Percentiles rank a stretch among this genome's conserved stretches.
Conservation (phyloP, 2,797 vertebrate species). For the Myotis planiceps region DNA sequence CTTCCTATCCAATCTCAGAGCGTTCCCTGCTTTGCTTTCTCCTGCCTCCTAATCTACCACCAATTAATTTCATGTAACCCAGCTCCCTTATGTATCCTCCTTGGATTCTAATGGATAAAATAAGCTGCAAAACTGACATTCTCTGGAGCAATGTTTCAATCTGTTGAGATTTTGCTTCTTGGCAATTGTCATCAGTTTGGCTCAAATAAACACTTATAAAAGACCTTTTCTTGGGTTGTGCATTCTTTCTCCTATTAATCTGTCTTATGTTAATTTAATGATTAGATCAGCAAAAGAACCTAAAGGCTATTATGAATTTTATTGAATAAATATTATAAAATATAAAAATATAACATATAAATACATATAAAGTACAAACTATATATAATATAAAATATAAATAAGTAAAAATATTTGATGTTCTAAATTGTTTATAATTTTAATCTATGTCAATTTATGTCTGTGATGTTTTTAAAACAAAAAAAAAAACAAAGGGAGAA, state of each 20-base stretch:
- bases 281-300: background rate
- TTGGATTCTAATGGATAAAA: no score
- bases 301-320: background rate
- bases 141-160: no score
- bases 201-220: no score
- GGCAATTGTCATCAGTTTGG: no score
- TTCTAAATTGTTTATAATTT: slow-evolving; percentile 9
- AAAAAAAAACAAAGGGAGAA: background rate
- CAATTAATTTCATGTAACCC: no score
- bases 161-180: no score
- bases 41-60: no score
- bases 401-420: background rate
- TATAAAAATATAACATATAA: background rate
- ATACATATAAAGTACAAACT: background rate
- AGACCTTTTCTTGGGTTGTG: no score
- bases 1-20: no score
- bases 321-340: slow-evolving; percentile 36
- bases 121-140: no score
- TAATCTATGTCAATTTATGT: background rate
- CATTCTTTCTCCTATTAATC: background rate
- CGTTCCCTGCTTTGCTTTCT: no score
- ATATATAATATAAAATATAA: background rate
- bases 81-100: no score
- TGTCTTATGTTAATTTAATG: background rate
- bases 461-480: background rate